Base-by-base conservation (phyloP, 2,888 invertebrate species). In the Blomia tropicalis region DNA sequence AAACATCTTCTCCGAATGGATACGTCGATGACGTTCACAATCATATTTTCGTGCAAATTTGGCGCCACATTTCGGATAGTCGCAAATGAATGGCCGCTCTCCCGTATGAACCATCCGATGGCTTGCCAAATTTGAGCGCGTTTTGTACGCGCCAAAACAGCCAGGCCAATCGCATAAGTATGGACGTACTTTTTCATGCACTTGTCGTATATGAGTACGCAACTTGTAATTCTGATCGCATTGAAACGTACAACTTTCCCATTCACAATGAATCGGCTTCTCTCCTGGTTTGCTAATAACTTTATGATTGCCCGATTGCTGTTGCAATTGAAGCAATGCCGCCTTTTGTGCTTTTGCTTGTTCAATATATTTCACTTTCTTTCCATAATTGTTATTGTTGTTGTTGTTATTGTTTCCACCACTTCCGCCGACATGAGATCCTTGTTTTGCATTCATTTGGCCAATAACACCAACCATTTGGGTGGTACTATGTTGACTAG, bases 11-110 rank as follows among this genome's bases (percentile, higher is more conserved):
- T 56, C 56, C 2, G 56, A 56, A 25, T 56, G 56, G 25, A 56
- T 56, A 2, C 56, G 56, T 2, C 56, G 56, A 25, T 56, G 56
- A n/a, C 56, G 2, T 56, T 56, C 56, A 36, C 56, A 56, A 25
- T 56, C 56, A 25, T 56, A 56, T 25, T 56, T 56, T 36, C 56
- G 56, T 27, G 56, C 56, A 56, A 56, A 56, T 25, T 56, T 56
- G 14, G 56, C 56, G n/a, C 56, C 56, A 36, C 56, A 56, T 25
- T 36, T 31, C 1, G 56, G 56, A 56, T 4, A 56, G 29, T 56
- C 56, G 23, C 56, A 56, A 25, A 56, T 56, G 56, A 56, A 56
- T 31, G 56, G 56, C 23, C 56, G 56, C 23, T 56, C 56, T 11
- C 56, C 56, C 27, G 56, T 56, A 25, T 56, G 56, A n/a, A 56